These are phyloP conservation scores for Anarrhichthys ocellatus DNA, from an alignment of 2,113 vertebrate genomes.

Conservation along the genomic window DNA sequence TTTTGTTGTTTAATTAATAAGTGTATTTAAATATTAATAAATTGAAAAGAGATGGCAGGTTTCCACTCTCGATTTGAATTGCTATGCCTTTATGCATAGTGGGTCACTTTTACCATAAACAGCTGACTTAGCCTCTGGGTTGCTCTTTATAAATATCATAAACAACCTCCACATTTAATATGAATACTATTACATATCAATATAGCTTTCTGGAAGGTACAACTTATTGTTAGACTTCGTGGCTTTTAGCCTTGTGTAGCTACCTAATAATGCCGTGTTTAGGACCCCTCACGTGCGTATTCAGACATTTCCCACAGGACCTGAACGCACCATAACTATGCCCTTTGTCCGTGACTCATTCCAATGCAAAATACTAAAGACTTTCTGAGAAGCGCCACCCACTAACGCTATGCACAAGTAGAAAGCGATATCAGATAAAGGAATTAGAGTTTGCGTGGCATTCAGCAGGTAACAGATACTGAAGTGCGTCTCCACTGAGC, in stretches of 20 bases:
- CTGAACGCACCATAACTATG: slow-evolving; percentile 34
- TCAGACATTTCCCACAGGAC: neutral
- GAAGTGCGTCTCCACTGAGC: neutral
- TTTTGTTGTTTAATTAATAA: neutral
- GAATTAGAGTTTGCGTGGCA: neutral
- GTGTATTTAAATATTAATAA: neutral
- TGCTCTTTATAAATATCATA: neutral
- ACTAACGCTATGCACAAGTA: neutral
- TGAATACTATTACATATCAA: neutral
- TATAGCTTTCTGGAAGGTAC: neutral
- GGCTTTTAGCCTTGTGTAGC: neutral
- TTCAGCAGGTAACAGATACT: slow-evolving; percentile 4
- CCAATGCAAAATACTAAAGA: neutral
- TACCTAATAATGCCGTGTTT: neutral
- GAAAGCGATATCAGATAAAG: slow-evolving; percentile 8
- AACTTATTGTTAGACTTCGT: neutral
- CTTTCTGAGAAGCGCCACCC: slow-evolving; percentile 39
- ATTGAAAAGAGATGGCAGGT: neutral
- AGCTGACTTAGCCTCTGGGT: neutral
- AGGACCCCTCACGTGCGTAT: neutral
- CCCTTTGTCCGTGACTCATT: slow-evolving; percentile 12
- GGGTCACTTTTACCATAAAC: neutral
- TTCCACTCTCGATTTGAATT: too few relatives aligned
- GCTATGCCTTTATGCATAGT: neutral
- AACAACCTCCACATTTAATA: neutral